Conservation (phyloP, 2,888 invertebrate species). For the Rhagophthalmus giganteus region DNA sequence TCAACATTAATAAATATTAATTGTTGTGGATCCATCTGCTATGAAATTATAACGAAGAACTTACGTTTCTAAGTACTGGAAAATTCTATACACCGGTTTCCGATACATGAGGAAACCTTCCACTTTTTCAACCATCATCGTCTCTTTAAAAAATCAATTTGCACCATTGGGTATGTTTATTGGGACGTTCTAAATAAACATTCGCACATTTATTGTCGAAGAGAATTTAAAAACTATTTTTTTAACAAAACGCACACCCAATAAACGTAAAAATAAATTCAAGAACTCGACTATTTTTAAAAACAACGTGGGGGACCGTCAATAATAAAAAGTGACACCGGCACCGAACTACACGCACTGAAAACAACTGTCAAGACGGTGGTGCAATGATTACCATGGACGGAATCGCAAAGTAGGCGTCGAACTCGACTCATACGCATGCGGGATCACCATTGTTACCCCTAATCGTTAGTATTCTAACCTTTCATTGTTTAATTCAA, state of each 20-base stretch:
- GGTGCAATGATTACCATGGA: conserved; percentile 28
- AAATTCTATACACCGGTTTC: conserved; percentile 78
- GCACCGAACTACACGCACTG: conserved; percentile 22
- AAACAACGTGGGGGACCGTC: conserved; percentile 28
- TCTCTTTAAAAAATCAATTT: conserved; percentile 24
- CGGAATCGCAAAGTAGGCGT: conserved; percentile 34
- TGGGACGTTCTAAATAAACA: conserved; percentile 1
- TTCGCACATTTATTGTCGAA: too few relatives aligned
- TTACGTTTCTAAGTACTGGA: conserved; percentile 84
- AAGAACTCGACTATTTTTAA: conserved; percentile 7
- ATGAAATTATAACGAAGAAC: conserved; percentile 49
- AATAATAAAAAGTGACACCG: conserved; percentile 21
- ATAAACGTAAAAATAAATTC: not conserved
- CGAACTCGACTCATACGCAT: conserved; percentile 23
- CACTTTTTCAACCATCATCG: conserved; percentile 72
- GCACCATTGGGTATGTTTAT: conserved; percentile 13
- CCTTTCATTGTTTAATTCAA: conserved; percentile 27
- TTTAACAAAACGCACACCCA: conserved; percentile 3
- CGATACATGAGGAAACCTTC: conserved; percentile 79
- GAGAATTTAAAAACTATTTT: too few relatives aligned
- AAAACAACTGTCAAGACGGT: conserved; percentile 25
- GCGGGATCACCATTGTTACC: conserved; percentile 31
- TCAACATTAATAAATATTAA: conserved; percentile 7
- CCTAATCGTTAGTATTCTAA: conserved; percentile 35
- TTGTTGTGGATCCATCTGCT: not conserved